Base-by-base conservation (phyloP, 2,888 invertebrate species). In the Apeira syringaria region DNA sequence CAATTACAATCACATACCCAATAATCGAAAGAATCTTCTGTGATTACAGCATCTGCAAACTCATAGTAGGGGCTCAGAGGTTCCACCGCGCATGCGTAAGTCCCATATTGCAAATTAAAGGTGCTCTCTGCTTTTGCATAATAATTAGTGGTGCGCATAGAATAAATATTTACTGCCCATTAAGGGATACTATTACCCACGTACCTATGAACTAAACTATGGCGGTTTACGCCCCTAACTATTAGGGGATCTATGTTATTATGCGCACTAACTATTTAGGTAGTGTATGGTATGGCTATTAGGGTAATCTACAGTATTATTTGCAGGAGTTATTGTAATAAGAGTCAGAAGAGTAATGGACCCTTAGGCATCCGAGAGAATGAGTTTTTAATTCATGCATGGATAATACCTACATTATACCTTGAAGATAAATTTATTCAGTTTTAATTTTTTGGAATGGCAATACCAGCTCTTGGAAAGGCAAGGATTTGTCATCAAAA, bases 71-170 rank as follows among this genome's bases (percentile, higher is more conserved):
- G n/a, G n/a, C 11, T 11, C 4, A 5, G 3, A 24, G 1, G 11
- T 9, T 13, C 7, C 12, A 13, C 7, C 12, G 27, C 10, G 25
- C 11, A 12, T 0, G 25, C 47, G 45, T 53, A 58, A 58, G n/a
- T 66, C 59, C 60, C 68, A 66, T 60, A 65, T 69, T 66, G 68
- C 73, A 75, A 76, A 78, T 77, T 77, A 70, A 66, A 59, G 64
- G 69, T 64, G 70, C 63, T 53, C 58, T 64, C 56, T 56, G 54
- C 60, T 60, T 51, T 49, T 58, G 27, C 42, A 48, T 10, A 22
- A 28, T 33, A 34, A 43, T 46, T 29, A 57, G 29, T 15, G 24
- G 35, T 24, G 32, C 9, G 29, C 20, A 33, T 34, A 28, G 17
- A 44, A 37, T 28, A 39, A 36, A 41, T 44, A 40, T 45, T 47